Conservation (phyloP, 2,113 vertebrate genomes). For the human region GRCh38 chr2:45607001-45607500, state of each 20-base stretch:
- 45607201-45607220: neutral
- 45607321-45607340: neutral
- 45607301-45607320: neutral
- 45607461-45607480: neutral
- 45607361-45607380: neutral
- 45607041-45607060: neutral
- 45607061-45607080: neutral
- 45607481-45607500: neutral
- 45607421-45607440: conserved; percentile 7
- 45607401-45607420: neutral
- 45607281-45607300: neutral
- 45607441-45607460: conserved; percentile 1
- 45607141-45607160: neutral
- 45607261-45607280: neutral
- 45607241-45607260: neutral
- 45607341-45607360: conserved; percentile 33
- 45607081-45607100: neutral
- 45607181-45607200: neutral
- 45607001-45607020: neutral
- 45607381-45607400: conserved; percentile 16
- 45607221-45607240: conserved; percentile 32
- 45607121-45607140: neutral
- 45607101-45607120: neutral
- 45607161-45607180: neutral
- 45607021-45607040: neutral